Evolutionary conservation across 2,797 vertebrate species (phyloP), one percentile per base, ranked within the genome.

Genomic region (Gymnoscopelus microlampas): DNA sequence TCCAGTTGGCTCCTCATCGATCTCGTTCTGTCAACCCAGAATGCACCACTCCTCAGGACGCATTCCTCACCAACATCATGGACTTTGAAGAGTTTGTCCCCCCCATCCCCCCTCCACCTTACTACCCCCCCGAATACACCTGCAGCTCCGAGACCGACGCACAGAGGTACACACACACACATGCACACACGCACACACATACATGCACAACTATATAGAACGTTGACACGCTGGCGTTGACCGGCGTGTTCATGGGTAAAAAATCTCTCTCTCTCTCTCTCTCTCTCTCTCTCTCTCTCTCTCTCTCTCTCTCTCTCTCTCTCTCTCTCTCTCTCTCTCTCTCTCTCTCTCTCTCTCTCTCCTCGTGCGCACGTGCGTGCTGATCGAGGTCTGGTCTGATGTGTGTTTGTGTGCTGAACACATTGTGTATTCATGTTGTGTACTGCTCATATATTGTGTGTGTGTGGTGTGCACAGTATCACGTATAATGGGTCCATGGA

Each of bases 401-500:
- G 50, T 9, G n/a, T 57, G 48, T 51, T 9, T 23, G 2, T 19
- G 12, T 39, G 15, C 19, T 19, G 19, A 19, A 19, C 19, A 19
- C 19, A 19, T 19, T 15, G 50, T 26, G 15, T 2, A 12, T 44
- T 19, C 19, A 19, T 19, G 19, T 19, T 19, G 19, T 19, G 19
- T 19, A 19, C 62, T 70, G 3, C 48, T 55, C 2, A 57, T 26
- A 57, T 26, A 76, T 54, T 78, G 3, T 66, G 0, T 76, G 68
- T 26, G 0, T 74, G 39, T 78, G 50, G 69, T 71, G 11, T 77
- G 24, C 61, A 0, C 84, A 99, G 98, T 85, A 98, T 99, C 87
- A 98, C 98, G 3, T 99, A 99, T 77, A 98, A 99, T 0, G 98
- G 97, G 61, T 98, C 98, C 70, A 98, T 98, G 97, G 98, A 98